Base-by-base conservation (phyloP, 2,797 vertebrate species). In the Clarias laeviceps region DNA sequence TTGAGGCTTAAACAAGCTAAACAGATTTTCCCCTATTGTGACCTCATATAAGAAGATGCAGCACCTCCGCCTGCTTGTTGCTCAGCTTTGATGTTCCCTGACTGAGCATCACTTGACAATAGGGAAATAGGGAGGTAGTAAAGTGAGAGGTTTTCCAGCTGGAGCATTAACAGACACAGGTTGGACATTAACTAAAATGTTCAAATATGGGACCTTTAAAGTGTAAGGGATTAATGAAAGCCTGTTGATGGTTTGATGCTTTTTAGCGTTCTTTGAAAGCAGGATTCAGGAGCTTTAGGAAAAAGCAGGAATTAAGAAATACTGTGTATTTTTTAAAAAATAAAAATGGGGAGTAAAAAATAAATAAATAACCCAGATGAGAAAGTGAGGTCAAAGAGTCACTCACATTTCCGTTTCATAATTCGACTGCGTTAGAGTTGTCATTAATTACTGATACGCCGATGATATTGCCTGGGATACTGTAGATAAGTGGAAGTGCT, bases 371-470 rank as follows among this genome's bases (percentile, higher is more conserved):
- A 27, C 27, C 2, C 50, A 18, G 72, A 74, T 74, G 50, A 74
- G n/a, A 74, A 27, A 18, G 69, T 50, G 68, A 73, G 59, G 37
- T 72, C 34, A 61, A 74, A 82, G 37, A 62, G 29, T 80, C 65
- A 54, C 45, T 27, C 24, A 77, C 15, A 29, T 72, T 50, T 65
- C 56, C 22, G 27, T 64, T 50, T 64, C 4, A 50, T 78, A 29
- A 78, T 69, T 54, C 22, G 17, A 64, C 54, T 81, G n/a, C 40
- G 69, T 72, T 72, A 68, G 29, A 15, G 24, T 78, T 84, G 64
- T 82, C 50, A 79, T 83, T 57, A 29, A 70, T 81, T 84, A 86
- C 65, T 82, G 89, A 85, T 85, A 18, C 32, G 54, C 59, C 80
- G 54, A 76, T 76, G 37, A 76, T 69, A 76, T 66, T 68, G 54